A percentile compares a stretch with the other conserved stretches of the same genome.
Evolutionary conservation across 2,888 invertebrate genomes (phyloP).

Genomic region (Eupithecia centaureata): DNA sequence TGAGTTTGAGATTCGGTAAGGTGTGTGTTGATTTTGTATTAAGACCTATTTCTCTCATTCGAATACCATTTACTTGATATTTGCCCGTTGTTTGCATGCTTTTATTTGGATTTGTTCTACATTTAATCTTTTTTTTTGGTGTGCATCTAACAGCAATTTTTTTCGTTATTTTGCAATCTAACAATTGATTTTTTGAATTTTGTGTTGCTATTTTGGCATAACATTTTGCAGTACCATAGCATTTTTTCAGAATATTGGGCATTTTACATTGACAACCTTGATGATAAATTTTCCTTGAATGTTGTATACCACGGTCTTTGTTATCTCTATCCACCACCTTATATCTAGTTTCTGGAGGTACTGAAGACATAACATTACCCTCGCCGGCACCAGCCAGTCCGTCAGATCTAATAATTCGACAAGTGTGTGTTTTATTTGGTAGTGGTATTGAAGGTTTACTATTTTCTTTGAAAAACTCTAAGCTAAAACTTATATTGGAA

Average conservation of each 20-base stretch:
- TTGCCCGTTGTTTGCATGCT: not conserved
- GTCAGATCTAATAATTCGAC: not conserved
- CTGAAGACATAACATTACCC: not conserved
- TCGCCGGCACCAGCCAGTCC: not conserved
- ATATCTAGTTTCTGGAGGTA: not conserved
- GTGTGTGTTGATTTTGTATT: not conserved
- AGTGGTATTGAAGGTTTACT: not conserved
- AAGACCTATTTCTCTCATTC: constrained; percentile 1
- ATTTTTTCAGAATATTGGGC: not conserved
- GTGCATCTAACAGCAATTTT: not conserved
- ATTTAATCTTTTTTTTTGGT: not conserved
- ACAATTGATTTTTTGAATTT: not conserved
- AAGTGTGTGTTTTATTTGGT: not conserved
- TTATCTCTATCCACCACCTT: not conserved
- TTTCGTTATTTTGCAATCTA: not conserved
- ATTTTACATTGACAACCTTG: not conserved
- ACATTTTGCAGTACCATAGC: not conserved
- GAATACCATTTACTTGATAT: not conserved
- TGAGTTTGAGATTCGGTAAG: not conserved
- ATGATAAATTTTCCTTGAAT: not conserved
- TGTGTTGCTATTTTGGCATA: not conserved
- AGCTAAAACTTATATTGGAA: constrained; percentile 11
- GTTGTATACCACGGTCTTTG: not conserved
- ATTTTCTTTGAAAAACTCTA: constrained; percentile 7
- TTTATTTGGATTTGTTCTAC: not conserved